Base-by-base conservation (phyloP, 2,888 invertebrate genomes). In the Lasioglossum calceatum region DNA sequence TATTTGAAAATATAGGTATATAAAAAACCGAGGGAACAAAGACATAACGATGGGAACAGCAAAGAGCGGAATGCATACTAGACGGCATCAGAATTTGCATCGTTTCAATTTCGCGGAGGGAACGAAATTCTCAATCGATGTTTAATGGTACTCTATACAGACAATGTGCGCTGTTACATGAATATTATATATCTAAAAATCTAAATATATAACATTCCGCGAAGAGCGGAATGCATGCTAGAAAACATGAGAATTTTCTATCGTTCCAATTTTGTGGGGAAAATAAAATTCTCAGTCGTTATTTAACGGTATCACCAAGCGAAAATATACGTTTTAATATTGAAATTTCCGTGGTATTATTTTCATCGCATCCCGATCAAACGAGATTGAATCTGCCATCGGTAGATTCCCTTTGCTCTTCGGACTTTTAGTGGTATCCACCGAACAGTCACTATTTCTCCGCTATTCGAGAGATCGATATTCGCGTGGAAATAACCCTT, bases 81-180 rank as follows among this genome's bases (percentile, higher is more conserved):
- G 14, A 27, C 16, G n/a, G 47, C 27, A 7, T 72, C 27, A 36
- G 39, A 73, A n/a, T 44, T 50, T 39, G 10, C 27, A 27, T 50
- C 78, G 42, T 72, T 72, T 72, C 58, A 58, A 79, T 79, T 79
- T 58, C 39, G 5, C 23, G 14, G 71, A 42, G 58, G n/a, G 58
- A 42, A 50, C 19, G 42, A 39, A 58, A 50, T 67, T 64, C 27
- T 12, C 10, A 10, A 54, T 54, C 54, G 54, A 54, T 54, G 16
- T 64, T 27, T 32, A 16, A 27, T 12, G 61, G 4, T 14, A 4
- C 14, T n/a, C 4, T 4, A 47, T 0, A 44, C 14, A 44, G 14
- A 44, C 16, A 4, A 47, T 50, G 50, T 7, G 19, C 19, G 7
- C 50, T 8, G 7, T 47, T 47, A 5, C 16, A 19, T 2, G 50